Evolutionary conservation across 2,113 vertebrate genomes (phyloP).

Genomic region (cattle (Bos taurus)): DNA sequence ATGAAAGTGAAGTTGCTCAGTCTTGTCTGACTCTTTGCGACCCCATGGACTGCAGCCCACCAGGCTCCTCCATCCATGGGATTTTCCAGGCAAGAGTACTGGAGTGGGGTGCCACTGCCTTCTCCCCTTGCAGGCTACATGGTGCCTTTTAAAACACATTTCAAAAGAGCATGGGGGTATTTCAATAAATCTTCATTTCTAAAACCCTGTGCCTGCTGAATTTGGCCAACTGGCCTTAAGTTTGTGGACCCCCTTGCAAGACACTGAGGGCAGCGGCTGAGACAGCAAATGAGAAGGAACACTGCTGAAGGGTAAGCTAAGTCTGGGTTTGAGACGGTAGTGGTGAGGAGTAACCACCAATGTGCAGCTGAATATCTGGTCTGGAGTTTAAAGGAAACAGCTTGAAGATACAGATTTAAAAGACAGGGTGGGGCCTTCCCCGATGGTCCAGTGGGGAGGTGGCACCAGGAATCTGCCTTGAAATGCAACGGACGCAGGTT

Average conservation of each 20-base stretch:
- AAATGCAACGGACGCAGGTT: not conserved
- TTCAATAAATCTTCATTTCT: not conserved
- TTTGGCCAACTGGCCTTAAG: not conserved
- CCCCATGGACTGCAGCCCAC: too few species aligned
- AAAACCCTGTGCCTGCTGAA: not conserved
- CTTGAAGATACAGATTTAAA: not conserved
- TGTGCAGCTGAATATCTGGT: not conserved
- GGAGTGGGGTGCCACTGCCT: too few species aligned
- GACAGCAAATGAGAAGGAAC: not conserved
- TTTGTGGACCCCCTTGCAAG: not conserved
- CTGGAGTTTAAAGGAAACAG: not conserved
- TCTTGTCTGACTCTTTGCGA: fast-evolving
- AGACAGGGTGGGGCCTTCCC: not conserved
- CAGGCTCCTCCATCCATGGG: too few species aligned
- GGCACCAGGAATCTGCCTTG: not conserved
- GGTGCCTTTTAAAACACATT: not conserved
- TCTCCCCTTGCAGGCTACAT: not conserved
- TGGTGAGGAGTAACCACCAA: not conserved
- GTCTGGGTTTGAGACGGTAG: not conserved
- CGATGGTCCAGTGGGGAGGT: not conserved
- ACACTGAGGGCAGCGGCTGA: not conserved
- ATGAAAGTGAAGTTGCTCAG: too few species aligned
- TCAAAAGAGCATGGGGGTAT: not conserved
- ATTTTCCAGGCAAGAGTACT: too few species aligned
- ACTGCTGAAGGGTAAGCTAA: not conserved